phyloP scores from a whole-genome alignment of 2,888 invertebrate genomes.

The Sisyra nigra region DNA sequence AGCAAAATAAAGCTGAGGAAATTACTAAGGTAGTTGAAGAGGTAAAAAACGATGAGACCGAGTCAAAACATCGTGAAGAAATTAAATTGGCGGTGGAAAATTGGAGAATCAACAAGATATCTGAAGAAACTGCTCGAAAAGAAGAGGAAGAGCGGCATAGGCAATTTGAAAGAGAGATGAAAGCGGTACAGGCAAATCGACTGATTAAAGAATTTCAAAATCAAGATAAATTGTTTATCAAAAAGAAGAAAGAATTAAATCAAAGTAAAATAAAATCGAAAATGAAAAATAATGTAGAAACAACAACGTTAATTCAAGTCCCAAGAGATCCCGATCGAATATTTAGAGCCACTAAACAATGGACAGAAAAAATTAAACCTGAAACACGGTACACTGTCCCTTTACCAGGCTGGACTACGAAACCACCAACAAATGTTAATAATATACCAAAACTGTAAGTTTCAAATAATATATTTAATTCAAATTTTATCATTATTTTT shows the following conservation, averaged over 20 bases:
- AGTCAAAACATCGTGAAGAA: slow-evolving; percentile 15
- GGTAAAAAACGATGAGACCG: slow-evolving; percentile 12
- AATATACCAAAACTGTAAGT: slow-evolving; percentile 20
- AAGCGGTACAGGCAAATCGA: slow-evolving; percentile 19
- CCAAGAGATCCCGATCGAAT: slow-evolving; percentile 22
- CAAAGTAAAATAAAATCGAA: background rate
- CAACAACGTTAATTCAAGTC: background rate
- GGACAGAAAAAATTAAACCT: slow-evolving; percentile 16
- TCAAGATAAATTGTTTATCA: slow-evolving; percentile 21
- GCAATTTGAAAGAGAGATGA: slow-evolving; percentile 14
- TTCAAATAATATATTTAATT: too few relatives aligned
- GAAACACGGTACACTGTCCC: background rate
- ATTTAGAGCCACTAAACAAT: slow-evolving; percentile 23
- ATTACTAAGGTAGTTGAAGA: slow-evolving; percentile 1
- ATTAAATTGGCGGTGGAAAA: slow-evolving; percentile 16
- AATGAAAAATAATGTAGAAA: slow-evolving; percentile 1
- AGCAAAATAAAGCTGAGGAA: background rate
- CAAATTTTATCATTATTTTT: too few relatives aligned
- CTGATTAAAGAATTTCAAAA: slow-evolving; percentile 23
- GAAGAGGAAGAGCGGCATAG: slow-evolving; percentile 13
- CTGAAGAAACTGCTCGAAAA: slow-evolving; percentile 13
- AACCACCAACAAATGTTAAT: slow-evolving; percentile 11
- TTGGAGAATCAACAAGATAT: slow-evolving; percentile 15
- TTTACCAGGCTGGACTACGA: slow-evolving; percentile 1
- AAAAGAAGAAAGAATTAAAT: slow-evolving; percentile 15